Percentiles rank a stretch among this genome's conserved stretches.
phyloP scores from a whole-genome alignment of 2,888 invertebrate species.

The Nemotelus nigrinus region DNA sequence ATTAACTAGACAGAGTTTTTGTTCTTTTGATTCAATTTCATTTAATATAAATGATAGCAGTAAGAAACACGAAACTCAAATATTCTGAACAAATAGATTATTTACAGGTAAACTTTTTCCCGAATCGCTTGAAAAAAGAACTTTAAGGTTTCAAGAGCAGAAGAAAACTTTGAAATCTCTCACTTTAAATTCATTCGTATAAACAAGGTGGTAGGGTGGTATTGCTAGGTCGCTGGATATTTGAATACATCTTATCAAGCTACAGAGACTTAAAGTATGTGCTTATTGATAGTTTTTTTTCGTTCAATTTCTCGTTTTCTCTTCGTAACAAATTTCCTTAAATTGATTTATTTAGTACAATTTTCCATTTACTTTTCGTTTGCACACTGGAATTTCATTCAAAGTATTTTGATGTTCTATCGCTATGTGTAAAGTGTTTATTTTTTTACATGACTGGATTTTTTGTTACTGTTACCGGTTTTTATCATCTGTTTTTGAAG shows the following conservation, averaged over 20 bases:
- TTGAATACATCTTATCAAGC: background rate
- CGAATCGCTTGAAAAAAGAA: background rate
- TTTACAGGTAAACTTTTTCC: background rate
- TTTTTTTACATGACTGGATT: background rate
- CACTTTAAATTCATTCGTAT: background rate
- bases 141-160: background rate
- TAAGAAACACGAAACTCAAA: background rate
- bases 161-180: background rate
- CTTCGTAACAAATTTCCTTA: slow-evolving; percentile 22
- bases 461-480: background rate
- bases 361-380: background rate
- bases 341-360: background rate
- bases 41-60: background rate
- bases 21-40: background rate
- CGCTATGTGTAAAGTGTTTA: background rate
- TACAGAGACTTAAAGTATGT: no score
- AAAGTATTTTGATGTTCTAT: slow-evolving; percentile 8
- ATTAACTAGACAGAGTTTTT: slow-evolving; percentile 19
- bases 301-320: background rate
- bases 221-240: background rate
- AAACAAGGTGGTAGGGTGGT: background rate
- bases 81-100: background rate
- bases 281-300: background rate
- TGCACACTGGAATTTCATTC: background rate
- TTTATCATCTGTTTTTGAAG: slow-evolving; percentile 42